Base-by-base conservation (phyloP, 2,888 invertebrate species). In the Pterobdella sp. region DNA sequence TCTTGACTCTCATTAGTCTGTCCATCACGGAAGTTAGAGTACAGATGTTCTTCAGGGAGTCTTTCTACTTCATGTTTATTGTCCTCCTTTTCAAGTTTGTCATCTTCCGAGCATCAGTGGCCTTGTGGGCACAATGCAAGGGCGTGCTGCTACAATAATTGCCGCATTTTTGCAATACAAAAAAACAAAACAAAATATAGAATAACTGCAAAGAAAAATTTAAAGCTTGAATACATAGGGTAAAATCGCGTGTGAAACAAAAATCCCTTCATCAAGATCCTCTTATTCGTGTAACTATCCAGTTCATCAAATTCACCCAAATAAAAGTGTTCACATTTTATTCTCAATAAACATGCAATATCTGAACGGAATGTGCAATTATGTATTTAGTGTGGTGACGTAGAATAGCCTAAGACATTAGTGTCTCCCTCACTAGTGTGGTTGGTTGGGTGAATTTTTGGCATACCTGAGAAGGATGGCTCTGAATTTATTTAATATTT, bases 401-500 rank as follows among this genome's bases (percentile, higher is more conserved):
- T n/a, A n/a, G n/a, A n/a, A n/a, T n/a, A n/a, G n/a, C n/a, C n/a
- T n/a, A n/a, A n/a, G n/a, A n/a, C n/a, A n/a, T n/a, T 42, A 42
- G 42, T 14, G 42, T 14, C 7, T 7, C 42, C 10, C 18, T 42
- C 42, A 7, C 26, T 22, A 56, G 60, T 56, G 72, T 14, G 74
- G 74, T 18, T 74, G 42, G 64, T 75, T 73, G 29, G 60, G 36
- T 31, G 73, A 73, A 29, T 66, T 36, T 14, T 73, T 37, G 37
- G 73, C 73, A 35, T 70, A 37, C 35, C 31, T 63, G 26, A 56
- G 32, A 18, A 76, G 37, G 22, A 74, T 76, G 7, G 29, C 52
- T 7, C 36, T 70, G 75, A 75, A 76, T 34, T 75, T 72, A 4
- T 35, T 64, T 2, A 74, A 34, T 29, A 75, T 42, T 7, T 72